Percentiles rank a stretch among this genome's conserved stretches.
These are phyloP conservation scores for Sitobion miscanthi DNA, from an alignment of 1,140 invertebrate genomes.

Conservation along the genomic window DNA sequence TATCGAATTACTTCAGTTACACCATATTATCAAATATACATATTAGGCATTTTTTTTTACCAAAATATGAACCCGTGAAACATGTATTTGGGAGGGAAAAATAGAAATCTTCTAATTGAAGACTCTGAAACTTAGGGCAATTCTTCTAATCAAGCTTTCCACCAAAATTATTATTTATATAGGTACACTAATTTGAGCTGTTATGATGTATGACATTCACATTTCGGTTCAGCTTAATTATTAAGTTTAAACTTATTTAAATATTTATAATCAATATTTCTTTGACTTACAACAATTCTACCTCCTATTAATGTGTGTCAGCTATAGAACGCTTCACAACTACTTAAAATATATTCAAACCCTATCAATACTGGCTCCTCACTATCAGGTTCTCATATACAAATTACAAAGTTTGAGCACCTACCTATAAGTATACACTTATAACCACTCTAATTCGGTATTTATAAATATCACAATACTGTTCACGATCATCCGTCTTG, in stretches of 20 bases:
- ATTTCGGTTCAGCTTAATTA: neutral
- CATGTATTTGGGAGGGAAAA: neutral
- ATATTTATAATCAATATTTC: neutral
- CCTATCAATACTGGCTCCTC: neutral
- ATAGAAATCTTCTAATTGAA: neutral
- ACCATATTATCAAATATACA: neutral
- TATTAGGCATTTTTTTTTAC: neutral
- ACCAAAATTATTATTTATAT: neutral
- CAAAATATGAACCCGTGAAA: neutral
- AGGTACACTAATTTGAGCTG: neutral
- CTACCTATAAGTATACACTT: neutral
- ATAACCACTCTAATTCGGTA: neutral
- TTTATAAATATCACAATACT: neutral
- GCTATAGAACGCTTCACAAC: neutral
- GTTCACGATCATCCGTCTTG: neutral
- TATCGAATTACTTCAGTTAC: neutral
- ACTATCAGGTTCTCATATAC: neutral
- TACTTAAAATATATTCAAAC: neutral
- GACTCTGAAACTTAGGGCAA: neutral
- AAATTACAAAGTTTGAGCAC: neutral
- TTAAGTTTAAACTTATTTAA: neutral
- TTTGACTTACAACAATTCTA: neutral
- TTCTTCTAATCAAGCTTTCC: neutral
- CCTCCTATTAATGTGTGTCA: neutral
- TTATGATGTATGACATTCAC: neutral